A percentile compares a stretch with the other conserved stretches of the same genome.
Conservation (phyloP, 2,113 vertebrate genomes). For the Psammodynastes pulverulentus region DNA sequence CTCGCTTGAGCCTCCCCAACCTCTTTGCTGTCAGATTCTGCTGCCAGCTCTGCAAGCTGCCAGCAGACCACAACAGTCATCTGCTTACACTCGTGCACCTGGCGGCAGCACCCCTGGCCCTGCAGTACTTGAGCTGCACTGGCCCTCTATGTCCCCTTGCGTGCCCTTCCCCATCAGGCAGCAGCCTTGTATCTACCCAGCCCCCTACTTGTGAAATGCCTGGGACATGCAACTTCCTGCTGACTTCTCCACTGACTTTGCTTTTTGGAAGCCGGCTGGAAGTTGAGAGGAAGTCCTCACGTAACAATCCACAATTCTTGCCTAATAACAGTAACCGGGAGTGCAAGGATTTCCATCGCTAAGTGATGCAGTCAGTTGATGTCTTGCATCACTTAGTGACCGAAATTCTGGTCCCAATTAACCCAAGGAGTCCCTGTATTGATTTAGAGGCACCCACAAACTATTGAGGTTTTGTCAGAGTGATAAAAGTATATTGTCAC, state of each 20-base stretch:
- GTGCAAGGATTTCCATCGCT: neutral
- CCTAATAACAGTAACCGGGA: neutral
- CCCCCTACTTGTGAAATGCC: neutral
- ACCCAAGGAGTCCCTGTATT: neutral
- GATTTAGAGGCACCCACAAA: neutral
- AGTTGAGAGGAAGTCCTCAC: neutral
- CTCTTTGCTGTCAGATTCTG: no score
- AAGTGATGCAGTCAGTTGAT: neutral
- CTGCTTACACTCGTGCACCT: neutral
- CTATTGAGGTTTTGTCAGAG: neutral
- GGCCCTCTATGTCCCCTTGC: neutral
- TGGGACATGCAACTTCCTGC: neutral
- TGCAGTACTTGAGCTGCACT: neutral
- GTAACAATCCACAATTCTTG: neutral
- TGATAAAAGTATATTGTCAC: neutral
- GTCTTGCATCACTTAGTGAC: neutral
- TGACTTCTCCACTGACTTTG: neutral
- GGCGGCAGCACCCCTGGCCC: neutral
- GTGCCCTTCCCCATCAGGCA: neutral
- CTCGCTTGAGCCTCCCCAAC: no score
- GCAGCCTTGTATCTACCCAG: neutral
- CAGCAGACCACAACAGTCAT: neutral
- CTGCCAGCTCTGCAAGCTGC: no score
- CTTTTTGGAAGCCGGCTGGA: neutral
- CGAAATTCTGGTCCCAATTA: neutral